Base-by-base conservation (phyloP, 2,113 vertebrate species). In the Menidia beryllina region DNA sequence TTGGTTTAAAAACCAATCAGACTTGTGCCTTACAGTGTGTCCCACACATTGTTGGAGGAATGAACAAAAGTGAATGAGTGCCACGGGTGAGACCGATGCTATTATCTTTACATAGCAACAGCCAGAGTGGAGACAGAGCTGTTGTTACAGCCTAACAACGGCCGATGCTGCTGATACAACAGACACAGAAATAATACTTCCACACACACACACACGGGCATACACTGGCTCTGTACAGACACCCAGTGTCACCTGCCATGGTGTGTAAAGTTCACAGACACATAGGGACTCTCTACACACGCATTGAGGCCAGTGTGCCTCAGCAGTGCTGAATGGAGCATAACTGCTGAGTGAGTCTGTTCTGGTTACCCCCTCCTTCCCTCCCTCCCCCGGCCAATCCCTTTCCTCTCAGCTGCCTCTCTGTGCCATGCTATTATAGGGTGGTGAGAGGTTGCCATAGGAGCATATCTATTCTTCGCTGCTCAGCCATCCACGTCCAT, bases 291-390 rank as follows among this genome's bases (percentile, higher is more conserved):
- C 41, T n/a, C n/a, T n/a, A 59, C 71, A 43, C 43, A 66, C 38
- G 53, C 49, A 69, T 6, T 36, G 5, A 73, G 48, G 47, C 20
- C 25, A 69, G 48, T 71, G 77, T 71, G 63, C 50, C 68, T 65
- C 57, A 51, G 55, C 69, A 82, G 67, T 30, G 53, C 34, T 85
- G 81, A 87, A 88, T 81, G 70, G 77, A 73, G 47, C 25, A 48
- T 56, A 76, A 82, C 68, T 62, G 91, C 85, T 90, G 89, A 91
- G 76, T 75, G 79, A 82, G 88, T 52, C 79, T 72, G 72, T 90
- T 89, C 85, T 76, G 52, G n/a, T n/a, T n/a, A n/a, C n/a, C n/a
- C n/a, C n/a, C n/a, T n/a, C 56, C 54, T 34, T 10, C 7, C 7
- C 19, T 53, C 61, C 30, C 64, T 48, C 1, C 15, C 19, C 67